Evolutionary conservation across 2,797 vertebrate genomes (phyloP).

Genomic region (Peromyscus attwateri): DNA sequence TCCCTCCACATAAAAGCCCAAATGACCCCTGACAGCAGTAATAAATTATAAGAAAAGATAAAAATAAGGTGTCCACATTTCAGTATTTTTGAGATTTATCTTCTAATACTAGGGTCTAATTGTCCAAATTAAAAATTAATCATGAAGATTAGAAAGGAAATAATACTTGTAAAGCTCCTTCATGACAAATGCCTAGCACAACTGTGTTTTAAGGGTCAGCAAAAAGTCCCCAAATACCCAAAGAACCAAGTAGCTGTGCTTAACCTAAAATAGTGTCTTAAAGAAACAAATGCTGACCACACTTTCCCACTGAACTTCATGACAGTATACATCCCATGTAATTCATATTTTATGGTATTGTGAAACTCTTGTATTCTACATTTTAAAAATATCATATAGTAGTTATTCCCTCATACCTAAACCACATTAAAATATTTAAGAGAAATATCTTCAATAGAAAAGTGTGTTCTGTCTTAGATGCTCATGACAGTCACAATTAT

Average conservation of each 20-base stretch:
- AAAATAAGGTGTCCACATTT: background rate
- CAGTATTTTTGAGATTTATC: constrained; percentile 13
- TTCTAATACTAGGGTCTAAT: background rate
- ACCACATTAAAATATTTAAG: constrained; percentile 67
- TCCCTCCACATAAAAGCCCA: background rate
- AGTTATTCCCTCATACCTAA: constrained; percentile 42
- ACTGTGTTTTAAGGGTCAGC: background rate
- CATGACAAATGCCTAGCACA: background rate
- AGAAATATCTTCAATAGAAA: constrained; percentile 64
- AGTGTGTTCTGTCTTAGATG: constrained; percentile 31
- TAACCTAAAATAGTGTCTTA: background rate
- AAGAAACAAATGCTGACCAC: background rate
- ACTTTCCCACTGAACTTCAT: constrained; percentile 44
- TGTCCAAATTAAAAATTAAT: constrained; percentile 66
- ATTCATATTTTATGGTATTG: constrained; percentile 37
- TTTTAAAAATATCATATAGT: constrained; percentile 43
- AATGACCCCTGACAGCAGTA: background rate
- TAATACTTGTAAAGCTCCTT: background rate
- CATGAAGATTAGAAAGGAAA: background rate
- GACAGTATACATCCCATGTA: background rate
- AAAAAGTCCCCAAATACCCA: background rate
- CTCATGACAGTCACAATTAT: constrained; percentile 43
- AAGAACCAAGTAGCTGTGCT: background rate
- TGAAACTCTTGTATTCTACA: constrained; percentile 17
- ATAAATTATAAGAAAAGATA: background rate